Base-by-base conservation (phyloP, 2,888 invertebrate species). In the Lasioglossum oenotherae region DNA sequence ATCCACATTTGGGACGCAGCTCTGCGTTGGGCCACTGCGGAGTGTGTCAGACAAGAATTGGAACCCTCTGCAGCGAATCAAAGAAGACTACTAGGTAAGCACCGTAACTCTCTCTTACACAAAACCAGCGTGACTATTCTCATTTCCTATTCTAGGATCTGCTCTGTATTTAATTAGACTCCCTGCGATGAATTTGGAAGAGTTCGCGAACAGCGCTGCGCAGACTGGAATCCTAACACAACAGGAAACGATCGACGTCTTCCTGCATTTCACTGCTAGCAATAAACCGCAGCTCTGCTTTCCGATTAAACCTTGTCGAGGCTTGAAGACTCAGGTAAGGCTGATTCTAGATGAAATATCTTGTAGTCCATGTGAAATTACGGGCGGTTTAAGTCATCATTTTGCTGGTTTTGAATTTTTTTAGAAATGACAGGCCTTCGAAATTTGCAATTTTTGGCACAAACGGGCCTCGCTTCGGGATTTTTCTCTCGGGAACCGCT, bases 201-300 rank as follows among this genome's bases (percentile, higher is more conserved):
- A 98, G 95, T 99, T 99, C 96, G 99, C 99, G 8, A 98, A 99
- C 94, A 98, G 98, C 90, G 98, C 98, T 27, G 99, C 99, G 31
- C 99, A 99, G 96, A 97, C 98, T 77, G 98, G 98, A 44, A 98
- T 99, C 91, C 96, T 99, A 80, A 98, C 98, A 1, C 97, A 98
- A 88, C 98, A 98, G 95, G 99, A 99, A 95, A 99, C 98, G 19
- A 99, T 98, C 87, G 98, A 99, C 94, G 98, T 99, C 95, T 99
- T 99, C 96, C 96, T 99, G 92, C 97, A 99, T 96, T 99, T 98
- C 94, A 99, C 99, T 79, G 99, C 99, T 60, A 97, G 97, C 91
- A 97, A 97, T 89, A 99, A 99, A 95, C 99, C 99, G 35, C 96
- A 96, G 88, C 96, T 99, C 80, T 97, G 97, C 82, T 99, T 98